Percentiles rank a stretch among this genome's conserved stretches.
Evolutionary conservation across 2,797 vertebrate genomes (phyloP).

Genomic region (Coranthus polyacanthus): DNA sequence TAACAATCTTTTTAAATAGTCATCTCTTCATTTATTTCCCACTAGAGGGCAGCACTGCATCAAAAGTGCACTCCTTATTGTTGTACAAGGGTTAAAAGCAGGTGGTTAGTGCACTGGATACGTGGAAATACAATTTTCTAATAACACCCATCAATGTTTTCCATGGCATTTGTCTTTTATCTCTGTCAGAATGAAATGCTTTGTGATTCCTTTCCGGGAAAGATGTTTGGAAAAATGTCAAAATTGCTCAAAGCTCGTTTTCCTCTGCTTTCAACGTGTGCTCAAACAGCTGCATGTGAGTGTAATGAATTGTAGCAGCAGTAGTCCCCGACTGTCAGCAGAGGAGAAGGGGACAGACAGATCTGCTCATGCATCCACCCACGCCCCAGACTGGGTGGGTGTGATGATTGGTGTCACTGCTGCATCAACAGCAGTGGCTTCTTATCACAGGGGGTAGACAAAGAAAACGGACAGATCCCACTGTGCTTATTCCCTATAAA

Average conservation of each 20-base stretch:
- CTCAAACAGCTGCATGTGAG: constrained; percentile 20
- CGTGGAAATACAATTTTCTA: neutral
- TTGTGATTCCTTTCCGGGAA: neutral
- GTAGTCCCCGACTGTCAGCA: constrained; percentile 8
- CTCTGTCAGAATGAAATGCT: neutral
- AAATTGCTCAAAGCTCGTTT: constrained; percentile 9
- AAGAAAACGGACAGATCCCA: constrained; percentile 6
- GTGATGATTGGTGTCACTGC: constrained; percentile 48
- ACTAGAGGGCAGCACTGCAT: constrained; percentile 71
- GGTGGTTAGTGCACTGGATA: neutral
- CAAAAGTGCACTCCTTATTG: constrained; percentile 8
- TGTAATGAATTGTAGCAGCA: constrained; percentile 31
- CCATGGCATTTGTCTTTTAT: neutral
- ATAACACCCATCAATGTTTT: neutral
- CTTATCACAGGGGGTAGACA: constrained; percentile 40
- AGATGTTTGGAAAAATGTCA: constrained; percentile 4
- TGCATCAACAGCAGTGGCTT: constrained; percentile 49
- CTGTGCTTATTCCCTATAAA: constrained; percentile 5
- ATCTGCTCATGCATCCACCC: constrained; percentile 63
- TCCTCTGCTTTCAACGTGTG: neutral
- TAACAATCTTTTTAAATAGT: neutral
- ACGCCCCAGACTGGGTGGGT: constrained; percentile 62
- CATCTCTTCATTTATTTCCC: constrained; percentile 26
- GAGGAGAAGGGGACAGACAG: constrained; percentile 34
- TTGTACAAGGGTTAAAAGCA: neutral